These are phyloP conservation scores for Ypsolopha sequella DNA, from an alignment of 2,888 invertebrate genomes.

Conservation along the genomic window DNA sequence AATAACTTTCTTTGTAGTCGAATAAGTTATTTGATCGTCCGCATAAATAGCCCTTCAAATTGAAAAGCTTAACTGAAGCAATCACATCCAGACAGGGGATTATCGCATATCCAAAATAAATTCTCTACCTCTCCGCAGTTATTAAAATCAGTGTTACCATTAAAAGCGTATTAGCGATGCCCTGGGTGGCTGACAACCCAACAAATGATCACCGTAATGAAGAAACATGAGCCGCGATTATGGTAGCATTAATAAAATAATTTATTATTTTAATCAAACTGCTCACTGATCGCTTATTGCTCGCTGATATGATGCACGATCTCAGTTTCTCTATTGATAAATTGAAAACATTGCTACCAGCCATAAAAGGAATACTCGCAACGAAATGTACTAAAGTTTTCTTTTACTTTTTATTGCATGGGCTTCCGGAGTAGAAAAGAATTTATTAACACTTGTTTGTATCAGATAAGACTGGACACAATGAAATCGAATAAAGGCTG, in stretches of 20 bases:
- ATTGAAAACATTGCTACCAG: background rate
- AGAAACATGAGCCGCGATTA: slow-evolving; percentile 41
- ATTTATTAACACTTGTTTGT: slow-evolving; percentile 20
- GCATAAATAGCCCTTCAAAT: slow-evolving; percentile 5
- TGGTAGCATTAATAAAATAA: slow-evolving; percentile 40
- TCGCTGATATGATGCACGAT: background rate
- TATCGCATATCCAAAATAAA: slow-evolving; percentile 14
- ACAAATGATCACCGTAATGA: slow-evolving; percentile 50
- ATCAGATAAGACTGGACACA: slow-evolving; percentile 18
- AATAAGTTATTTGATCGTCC: background rate
- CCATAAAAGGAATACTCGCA: background rate
- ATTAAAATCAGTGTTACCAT: slow-evolving; percentile 33
- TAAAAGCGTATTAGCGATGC: slow-evolving; percentile 47
- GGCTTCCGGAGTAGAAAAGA: slow-evolving; percentile 9
- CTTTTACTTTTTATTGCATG: background rate
- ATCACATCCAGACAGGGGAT: slow-evolving; percentile 2
- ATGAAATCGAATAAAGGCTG: slow-evolving; percentile 13
- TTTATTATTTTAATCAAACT: slow-evolving; percentile 36
- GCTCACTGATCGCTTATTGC: slow-evolving; percentile 10
- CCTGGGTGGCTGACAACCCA: slow-evolving; percentile 35
- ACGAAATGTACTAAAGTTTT: background rate
- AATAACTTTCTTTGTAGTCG: background rate
- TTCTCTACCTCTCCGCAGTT: slow-evolving; percentile 13
- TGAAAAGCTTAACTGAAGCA: slow-evolving; percentile 7
- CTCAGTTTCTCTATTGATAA: slow-evolving; percentile 4